Percentiles rank a stretch among this genome's conserved stretches.
Conservation (phyloP, 23 tunicate species). For the Trididemnum clinides region DNA sequence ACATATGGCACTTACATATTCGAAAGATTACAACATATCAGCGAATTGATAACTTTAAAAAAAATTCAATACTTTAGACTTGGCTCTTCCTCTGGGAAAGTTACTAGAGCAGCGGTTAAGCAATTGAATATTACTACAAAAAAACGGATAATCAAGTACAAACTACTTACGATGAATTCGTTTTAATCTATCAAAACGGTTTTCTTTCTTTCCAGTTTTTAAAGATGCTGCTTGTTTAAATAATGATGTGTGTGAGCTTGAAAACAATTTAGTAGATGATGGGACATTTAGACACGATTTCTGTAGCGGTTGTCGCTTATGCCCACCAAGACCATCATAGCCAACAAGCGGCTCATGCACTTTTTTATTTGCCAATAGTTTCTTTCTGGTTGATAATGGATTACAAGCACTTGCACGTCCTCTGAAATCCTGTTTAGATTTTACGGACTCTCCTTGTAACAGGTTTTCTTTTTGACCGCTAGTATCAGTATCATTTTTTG, state of each 20-base stretch:
- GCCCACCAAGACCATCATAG: conserved; percentile 57
- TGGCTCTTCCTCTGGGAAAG: too few species aligned
- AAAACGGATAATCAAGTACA: too few species aligned
- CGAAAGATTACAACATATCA: too few species aligned
- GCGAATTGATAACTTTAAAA: too few species aligned
- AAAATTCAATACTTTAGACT: too few species aligned
- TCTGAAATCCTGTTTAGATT: too few species aligned
- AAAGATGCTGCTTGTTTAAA: conserved; percentile 13
- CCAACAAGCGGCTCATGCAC: neutral
- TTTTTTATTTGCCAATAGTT: neutral
- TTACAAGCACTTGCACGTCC: neutral
- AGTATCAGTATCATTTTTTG: neutral
- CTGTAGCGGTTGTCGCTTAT: neutral
- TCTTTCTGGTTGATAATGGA: neutral
- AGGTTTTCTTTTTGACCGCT: conserved; percentile 27
- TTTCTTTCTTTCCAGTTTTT: neutral
- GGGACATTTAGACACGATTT: neutral
- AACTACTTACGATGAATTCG: neutral
- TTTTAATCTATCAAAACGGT: conserved; percentile 49
- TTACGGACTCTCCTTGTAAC: neutral
- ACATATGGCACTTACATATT: too few species aligned
- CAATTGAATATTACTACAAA: too few species aligned
- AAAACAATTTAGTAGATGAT: conserved; percentile 29
- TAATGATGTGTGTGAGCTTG: conserved; percentile 43
- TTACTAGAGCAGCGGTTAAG: too few species aligned